phyloP scores from a whole-genome alignment of 2,888 invertebrate species.

The Noctua janthe region DNA sequence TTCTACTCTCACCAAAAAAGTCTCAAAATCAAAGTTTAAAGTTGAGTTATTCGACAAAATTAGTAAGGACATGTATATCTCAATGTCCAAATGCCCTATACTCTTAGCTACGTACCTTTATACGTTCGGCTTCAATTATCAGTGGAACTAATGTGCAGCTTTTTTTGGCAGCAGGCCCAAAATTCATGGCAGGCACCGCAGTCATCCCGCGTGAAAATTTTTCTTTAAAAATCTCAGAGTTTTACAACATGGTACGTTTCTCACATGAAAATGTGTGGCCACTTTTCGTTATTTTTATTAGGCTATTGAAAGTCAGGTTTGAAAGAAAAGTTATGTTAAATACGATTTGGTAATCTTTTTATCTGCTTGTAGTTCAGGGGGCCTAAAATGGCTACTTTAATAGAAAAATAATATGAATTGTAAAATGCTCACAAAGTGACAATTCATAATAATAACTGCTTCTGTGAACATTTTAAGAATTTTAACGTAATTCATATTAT shows the following conservation, averaged over 20 bases:
- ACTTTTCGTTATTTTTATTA: constrained; percentile 21
- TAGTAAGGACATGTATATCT: background rate
- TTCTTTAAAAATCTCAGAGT: constrained; percentile 55
- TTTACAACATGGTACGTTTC: constrained; percentile 43
- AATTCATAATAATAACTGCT: too few species aligned
- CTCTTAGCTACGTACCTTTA: background rate
- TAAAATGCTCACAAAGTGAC: too few species aligned
- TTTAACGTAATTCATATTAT: too few species aligned
- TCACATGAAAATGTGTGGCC: constrained; percentile 49
- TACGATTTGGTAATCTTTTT: background rate
- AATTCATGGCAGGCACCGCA: constrained; percentile 55
- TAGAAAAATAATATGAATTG: too few species aligned
- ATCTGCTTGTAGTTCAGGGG: too few species aligned
- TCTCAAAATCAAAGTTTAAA: background rate
- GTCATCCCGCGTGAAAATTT: constrained; percentile 39
- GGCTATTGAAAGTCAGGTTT: background rate
- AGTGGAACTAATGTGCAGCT: constrained; percentile 46
- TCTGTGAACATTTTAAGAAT: too few species aligned
- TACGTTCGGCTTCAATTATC: constrained; percentile 52
- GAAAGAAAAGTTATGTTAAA: background rate
- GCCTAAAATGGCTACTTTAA: too few species aligned
- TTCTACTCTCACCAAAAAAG: too few species aligned
- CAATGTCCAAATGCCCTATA: background rate
- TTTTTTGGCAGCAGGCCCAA: constrained; percentile 59
- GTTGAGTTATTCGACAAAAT: background rate